Conservation (phyloP, 2,797 vertebrate species). For the Prionace glauca region DNA sequence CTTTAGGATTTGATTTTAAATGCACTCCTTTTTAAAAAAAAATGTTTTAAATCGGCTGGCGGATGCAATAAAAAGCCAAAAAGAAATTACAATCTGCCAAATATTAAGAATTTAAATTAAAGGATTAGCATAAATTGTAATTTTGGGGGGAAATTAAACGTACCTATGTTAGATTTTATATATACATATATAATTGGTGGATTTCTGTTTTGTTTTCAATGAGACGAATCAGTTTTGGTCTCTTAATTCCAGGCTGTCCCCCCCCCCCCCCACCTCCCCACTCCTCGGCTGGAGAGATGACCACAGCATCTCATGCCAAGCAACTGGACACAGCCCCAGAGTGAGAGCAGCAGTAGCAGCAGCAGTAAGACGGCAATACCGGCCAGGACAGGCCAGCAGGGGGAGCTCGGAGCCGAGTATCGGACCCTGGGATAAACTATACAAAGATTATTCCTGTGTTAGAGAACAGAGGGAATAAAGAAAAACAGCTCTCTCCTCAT, state of each 20-base stretch:
- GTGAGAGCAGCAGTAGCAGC: not conserved
- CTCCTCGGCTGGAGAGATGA: too few species aligned
- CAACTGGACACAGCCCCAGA: not conserved
- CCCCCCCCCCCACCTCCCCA: too few species aligned
- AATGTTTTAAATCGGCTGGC: not conserved
- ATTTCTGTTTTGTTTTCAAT: not conserved
- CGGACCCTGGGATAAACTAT: not conserved
- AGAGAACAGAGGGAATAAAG: too few species aligned
- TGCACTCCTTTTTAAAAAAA: not conserved
- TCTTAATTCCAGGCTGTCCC: not conserved
- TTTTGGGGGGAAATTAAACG: not conserved
- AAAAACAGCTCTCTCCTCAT: not conserved
- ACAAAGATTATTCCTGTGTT: not conserved
- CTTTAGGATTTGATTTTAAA: not conserved
- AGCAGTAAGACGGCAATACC: not conserved
- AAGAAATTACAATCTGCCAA: not conserved
- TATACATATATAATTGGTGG: not conserved
- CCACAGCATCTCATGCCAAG: not conserved
- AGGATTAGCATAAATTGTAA: not conserved
- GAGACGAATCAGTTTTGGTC: not conserved
- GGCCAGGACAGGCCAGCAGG: not conserved
- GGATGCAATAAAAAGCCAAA: not conserved
- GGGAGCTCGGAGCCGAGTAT: slow-evolving; percentile 3
- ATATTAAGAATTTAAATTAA: not conserved
- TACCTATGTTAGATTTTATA: not conserved